Percentiles rank a stretch among this genome's conserved stretches.
phyloP scores from a whole-genome alignment of 64 coral and sea anemone species.

The Pocillopora damicornis region DNA sequence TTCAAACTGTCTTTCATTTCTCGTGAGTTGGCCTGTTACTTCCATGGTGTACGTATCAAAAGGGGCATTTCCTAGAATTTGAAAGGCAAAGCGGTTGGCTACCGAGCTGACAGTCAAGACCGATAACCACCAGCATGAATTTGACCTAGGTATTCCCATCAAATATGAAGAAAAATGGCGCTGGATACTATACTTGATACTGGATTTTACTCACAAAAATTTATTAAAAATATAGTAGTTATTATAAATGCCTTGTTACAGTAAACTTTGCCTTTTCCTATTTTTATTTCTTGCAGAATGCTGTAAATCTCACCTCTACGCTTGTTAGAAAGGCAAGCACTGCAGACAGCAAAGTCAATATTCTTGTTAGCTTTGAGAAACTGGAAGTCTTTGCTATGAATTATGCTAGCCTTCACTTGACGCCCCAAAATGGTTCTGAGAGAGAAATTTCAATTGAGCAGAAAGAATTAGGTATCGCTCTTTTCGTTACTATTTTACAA shows the following conservation, averaged over 20 bases:
- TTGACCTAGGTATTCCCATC: no score
- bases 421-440: background rate
- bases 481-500: background rate
- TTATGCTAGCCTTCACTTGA: background rate
- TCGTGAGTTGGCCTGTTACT: no score
- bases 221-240: no score
- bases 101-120: no score
- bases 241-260: background rate
- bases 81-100: no score
- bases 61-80: no score
- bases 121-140: no score
- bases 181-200: no score
- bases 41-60: no score
- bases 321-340: background rate
- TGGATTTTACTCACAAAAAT: no score
- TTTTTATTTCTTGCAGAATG: background rate
- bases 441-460: background rate
- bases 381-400: background rate
- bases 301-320: background rate
- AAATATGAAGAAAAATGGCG: no score
- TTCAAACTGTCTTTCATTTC: background rate
- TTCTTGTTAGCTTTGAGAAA: background rate
- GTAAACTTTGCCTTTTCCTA: background rate
- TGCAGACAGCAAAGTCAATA: background rate
- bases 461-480: slow-evolving; percentile 7